Evolutionary conservation across 1,140 invertebrate genomes (phyloP).

Genomic region (Drosophila erecta): DNA sequence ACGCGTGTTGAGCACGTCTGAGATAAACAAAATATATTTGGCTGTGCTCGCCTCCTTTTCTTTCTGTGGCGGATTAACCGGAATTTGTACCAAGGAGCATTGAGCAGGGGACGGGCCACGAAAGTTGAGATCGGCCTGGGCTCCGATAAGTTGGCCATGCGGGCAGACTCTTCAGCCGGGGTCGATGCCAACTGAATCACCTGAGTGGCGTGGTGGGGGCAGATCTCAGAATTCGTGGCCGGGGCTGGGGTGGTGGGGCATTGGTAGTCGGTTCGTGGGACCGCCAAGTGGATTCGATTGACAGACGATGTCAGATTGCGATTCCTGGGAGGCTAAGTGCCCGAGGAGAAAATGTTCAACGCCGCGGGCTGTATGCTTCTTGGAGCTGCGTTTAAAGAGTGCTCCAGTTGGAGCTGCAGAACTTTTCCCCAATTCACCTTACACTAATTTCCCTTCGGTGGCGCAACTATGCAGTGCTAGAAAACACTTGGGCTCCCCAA

Average conservation of each 20-base stretch:
- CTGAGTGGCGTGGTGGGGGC: background rate
- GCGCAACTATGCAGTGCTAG: slow-evolving; percentile 1
- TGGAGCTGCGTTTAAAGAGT: slow-evolving; percentile 33
- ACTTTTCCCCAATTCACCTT: slow-evolving; percentile 19
- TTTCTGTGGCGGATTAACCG: slow-evolving; percentile 41
- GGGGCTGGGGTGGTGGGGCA: too few species aligned
- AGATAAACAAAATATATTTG: slow-evolving; percentile 76
- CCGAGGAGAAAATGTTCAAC: too few species aligned
- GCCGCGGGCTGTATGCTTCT: background rate
- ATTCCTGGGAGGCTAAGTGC: slow-evolving; percentile 37
- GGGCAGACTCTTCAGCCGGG: slow-evolving; percentile 6
- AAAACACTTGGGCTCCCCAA: slow-evolving; percentile 13
- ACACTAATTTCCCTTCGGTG: slow-evolving; percentile 29
- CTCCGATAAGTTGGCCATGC: slow-evolving; percentile 15
- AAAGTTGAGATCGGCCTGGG: slow-evolving; percentile 4
- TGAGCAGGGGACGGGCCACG: slow-evolving; percentile 1
- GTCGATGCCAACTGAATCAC: slow-evolving; percentile 3
- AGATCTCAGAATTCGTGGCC: background rate
- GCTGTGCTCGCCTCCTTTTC: slow-evolving; percentile 12
- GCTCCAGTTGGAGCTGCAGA: slow-evolving; percentile 12
- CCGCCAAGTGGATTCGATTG: background rate
- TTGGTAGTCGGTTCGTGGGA: too few species aligned
- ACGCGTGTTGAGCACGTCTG: slow-evolving; percentile 78
- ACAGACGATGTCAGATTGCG: slow-evolving; percentile 55
- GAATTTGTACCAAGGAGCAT: slow-evolving; percentile 23